Base-by-base conservation (phyloP, 2,797 vertebrate genomes). In the Sternotherus odoratus region DNA sequence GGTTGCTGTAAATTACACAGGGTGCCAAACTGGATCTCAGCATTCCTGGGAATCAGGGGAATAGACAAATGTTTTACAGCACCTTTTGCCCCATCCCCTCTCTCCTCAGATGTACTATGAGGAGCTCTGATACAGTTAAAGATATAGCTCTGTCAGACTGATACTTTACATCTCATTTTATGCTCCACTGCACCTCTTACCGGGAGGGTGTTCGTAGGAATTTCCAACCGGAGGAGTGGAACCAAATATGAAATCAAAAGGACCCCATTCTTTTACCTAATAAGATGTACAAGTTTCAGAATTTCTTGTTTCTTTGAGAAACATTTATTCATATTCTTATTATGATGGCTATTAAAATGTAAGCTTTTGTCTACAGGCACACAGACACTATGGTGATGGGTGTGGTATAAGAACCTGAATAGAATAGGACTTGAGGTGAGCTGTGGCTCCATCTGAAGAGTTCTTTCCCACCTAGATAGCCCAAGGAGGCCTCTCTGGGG, bases 231-330 rank as follows among this genome's bases (percentile, higher is more conserved):
- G 24, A 1, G 95, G 96, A 0, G 97, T 97, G 0, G 95, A 92
- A n/a, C 97, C 97, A 0, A 89, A 97, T 86, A 96, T 23, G 1
- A 97, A 93, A 88, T 97, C 94, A 6, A 97, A 97, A 0, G 97
- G 96, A 12, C 95, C 97, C 96, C 95, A 97, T 5, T 66, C 72
- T 15, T 95, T 90, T 80, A 97, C 96, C 97, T 97, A 85, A 26
- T 33, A 30, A 82, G 82, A 74, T 77, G 8, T 79, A 39, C 6
- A 60, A 43, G 24, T 21, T 43, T 46, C 4, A 74, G 36, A 79
- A 46, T 7, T 26, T n/a, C 8, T 48, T 46, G 43, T 46, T 74
- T 74, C n/a, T 69, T 75, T 75, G 30, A 48, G 15, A 75, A 75
- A 10, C 66, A 39, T 36, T 23, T 75, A 48, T 75, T 75, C 13